Evolutionary conservation across 2,113 vertebrate genomes (phyloP).

Genomic region (Nipponia nippon): DNA sequence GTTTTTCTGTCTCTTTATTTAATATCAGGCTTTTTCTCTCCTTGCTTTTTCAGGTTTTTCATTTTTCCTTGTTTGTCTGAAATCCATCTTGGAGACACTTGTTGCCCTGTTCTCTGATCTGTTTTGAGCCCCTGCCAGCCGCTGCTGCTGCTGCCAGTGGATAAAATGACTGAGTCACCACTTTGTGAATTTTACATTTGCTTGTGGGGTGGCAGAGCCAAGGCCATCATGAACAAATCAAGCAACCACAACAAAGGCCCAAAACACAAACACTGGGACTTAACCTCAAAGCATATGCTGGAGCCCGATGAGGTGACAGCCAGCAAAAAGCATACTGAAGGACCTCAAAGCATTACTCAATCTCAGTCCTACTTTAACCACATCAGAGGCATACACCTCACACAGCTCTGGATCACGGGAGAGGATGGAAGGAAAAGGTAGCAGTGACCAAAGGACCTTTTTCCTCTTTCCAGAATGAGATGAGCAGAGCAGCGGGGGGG

Average conservation of each 20-base stretch:
- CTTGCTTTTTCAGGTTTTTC: constrained; percentile 52
- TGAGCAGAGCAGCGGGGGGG: background rate
- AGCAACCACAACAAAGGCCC: constrained; percentile 76
- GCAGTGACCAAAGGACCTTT: background rate
- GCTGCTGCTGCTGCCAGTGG: constrained; percentile 62
- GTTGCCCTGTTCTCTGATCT: constrained; percentile 73
- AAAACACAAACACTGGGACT: constrained; percentile 56
- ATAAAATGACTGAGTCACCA: constrained; percentile 73
- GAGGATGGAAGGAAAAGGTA: background rate
- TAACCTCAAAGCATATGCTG: constrained; percentile 67
- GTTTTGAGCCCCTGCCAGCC: constrained; percentile 72
- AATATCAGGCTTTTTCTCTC: constrained; percentile 22
- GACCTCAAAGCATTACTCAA: constrained; percentile 45
- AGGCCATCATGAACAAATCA: constrained; percentile 76
- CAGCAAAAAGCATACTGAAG: constrained; percentile 14
- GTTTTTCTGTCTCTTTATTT: constrained; percentile 21
- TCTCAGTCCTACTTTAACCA: constrained; percentile 22
- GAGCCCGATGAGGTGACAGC: constrained; percentile 65
- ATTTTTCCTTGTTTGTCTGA: constrained; percentile 66
- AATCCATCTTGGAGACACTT: constrained; percentile 78
- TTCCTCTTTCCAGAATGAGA: background rate
- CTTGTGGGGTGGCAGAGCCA: constrained; percentile 67
- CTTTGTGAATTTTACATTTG: constrained; percentile 64
- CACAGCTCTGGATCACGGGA: background rate
- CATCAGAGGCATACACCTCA: constrained; percentile 52